Evolutionary conservation across 2,113 vertebrate species (phyloP).

Genomic region (Anser brachyrhynchus): DNA sequence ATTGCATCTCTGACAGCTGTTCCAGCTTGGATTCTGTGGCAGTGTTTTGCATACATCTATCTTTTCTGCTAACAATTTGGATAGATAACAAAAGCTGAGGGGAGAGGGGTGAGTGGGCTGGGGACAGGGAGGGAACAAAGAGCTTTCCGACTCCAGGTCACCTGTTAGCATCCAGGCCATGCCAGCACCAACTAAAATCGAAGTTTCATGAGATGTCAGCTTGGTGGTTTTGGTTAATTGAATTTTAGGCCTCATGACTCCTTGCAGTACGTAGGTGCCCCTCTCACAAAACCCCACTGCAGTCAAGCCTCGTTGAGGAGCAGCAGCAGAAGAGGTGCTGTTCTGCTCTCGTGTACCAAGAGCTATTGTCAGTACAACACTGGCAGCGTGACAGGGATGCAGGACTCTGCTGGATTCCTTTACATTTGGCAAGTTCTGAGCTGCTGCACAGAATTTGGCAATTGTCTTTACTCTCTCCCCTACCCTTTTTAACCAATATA

Average conservation of each 20-base stretch:
- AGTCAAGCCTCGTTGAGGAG: neutral
- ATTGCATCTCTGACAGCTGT: slow-evolving; percentile 68
- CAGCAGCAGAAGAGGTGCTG: neutral
- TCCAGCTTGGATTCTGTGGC: slow-evolving; percentile 6
- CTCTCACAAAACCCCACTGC: neutral
- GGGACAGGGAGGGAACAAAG: slow-evolving; percentile 19
- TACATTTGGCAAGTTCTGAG: neutral
- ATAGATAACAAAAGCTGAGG: slow-evolving; percentile 31
- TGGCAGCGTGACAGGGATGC: neutral
- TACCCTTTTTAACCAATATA: slow-evolving; percentile 36
- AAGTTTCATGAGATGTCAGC: neutral
- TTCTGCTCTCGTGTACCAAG: neutral
- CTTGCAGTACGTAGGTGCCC: neutral
- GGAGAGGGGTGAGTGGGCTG: neutral
- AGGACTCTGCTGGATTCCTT: neutral
- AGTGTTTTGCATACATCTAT: slow-evolving; percentile 58
- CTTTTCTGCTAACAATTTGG: neutral
- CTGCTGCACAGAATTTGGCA: neutral
- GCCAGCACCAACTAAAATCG: fast-evolving
- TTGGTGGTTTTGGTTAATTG: fast-evolving
- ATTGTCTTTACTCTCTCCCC: neutral
- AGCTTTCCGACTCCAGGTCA: neutral
- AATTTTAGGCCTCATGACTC: neutral
- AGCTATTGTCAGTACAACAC: neutral
- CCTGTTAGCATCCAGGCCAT: neutral